Evolutionary conservation across 2,888 invertebrate species (phyloP).

Genomic region (Gasteruption jaculator): DNA sequence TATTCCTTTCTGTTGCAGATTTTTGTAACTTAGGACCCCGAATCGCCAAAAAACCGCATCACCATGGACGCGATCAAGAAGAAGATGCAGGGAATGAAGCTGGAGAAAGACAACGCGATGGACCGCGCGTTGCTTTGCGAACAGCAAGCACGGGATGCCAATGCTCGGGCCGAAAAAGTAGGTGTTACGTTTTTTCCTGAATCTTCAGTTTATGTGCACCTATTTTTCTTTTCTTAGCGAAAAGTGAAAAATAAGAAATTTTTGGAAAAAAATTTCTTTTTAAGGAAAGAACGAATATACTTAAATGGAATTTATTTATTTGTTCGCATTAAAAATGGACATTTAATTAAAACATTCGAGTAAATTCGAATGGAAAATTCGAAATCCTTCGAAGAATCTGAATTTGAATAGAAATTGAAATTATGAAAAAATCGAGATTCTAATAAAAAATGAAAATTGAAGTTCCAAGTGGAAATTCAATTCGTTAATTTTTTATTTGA

Average conservation of each 20-base stretch:
- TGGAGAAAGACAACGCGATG: constrained; percentile 99
- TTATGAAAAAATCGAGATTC: too few relatives aligned
- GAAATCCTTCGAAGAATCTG: too few relatives aligned
- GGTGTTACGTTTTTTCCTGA: constrained; percentile 11
- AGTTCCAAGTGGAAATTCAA: background rate
- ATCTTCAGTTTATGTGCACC: background rate
- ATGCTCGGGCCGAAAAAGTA: constrained; percentile 80
- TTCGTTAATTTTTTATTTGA: too few relatives aligned
- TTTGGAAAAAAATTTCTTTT: constrained; percentile 2
- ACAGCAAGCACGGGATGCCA: constrained; percentile 90
- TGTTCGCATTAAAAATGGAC: background rate
- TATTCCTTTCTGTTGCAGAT: constrained; percentile 25
- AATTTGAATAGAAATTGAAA: too few relatives aligned
- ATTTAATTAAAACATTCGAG: background rate
- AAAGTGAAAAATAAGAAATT: too few relatives aligned
- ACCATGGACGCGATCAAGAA: constrained; percentile 99
- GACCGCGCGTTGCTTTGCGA: constrained; percentile 98
- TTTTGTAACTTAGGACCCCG: constrained; percentile 26
- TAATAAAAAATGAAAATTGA: background rate
- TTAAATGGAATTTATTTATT: background rate
- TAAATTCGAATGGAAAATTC: too few relatives aligned
- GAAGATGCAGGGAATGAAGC: constrained; percentile 99
- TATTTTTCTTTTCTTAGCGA: background rate
- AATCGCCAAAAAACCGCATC: constrained; percentile 57
- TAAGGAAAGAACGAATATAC: too few relatives aligned